These are phyloP conservation scores for Tympanoctomys barrerae DNA, from an alignment of 2,797 vertebrate species.

Conservation along the genomic window DNA sequence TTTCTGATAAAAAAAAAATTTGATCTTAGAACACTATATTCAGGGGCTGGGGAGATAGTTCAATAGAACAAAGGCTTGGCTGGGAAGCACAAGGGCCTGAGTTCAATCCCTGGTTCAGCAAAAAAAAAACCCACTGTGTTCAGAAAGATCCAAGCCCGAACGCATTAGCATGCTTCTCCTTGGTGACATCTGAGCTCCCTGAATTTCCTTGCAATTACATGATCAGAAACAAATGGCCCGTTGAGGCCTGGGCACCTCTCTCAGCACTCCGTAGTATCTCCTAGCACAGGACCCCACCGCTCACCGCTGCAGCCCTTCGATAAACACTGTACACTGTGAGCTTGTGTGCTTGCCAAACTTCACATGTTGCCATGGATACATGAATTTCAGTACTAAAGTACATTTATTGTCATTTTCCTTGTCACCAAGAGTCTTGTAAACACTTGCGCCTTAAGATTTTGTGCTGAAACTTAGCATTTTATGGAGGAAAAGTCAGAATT, in stretches of 20 bases:
- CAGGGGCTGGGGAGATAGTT: too few relatives aligned
- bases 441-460: slow-evolving; percentile 67
- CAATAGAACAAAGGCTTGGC: too few relatives aligned
- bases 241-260: background rate
- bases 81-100: too few relatives aligned
- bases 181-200: slow-evolving; percentile 58
- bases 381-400: background rate
- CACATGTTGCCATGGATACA: slow-evolving; percentile 70
- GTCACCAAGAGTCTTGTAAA: slow-evolving; percentile 67
- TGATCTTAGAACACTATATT: background rate
- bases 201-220: slow-evolving; percentile 59
- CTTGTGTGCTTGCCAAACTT: slow-evolving; percentile 24
- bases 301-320: background rate
- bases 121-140: too few relatives aligned
- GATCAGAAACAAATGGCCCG: background rate
- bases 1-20: slow-evolving; percentile 60
- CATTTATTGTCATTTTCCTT: slow-evolving; percentile 60
- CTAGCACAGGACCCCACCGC: slow-evolving; percentile 2
- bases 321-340: slow-evolving; percentile 37
- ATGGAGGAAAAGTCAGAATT: slow-evolving; percentile 59
- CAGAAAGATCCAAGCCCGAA: background rate
- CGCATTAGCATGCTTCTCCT: background rate
- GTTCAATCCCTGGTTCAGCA: too few relatives aligned
- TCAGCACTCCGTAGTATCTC: slow-evolving; percentile 24
- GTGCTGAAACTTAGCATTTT: slow-evolving; percentile 75